phyloP scores from a whole-genome alignment of 2,888 invertebrate genomes.

The Miltochrista miniata region DNA sequence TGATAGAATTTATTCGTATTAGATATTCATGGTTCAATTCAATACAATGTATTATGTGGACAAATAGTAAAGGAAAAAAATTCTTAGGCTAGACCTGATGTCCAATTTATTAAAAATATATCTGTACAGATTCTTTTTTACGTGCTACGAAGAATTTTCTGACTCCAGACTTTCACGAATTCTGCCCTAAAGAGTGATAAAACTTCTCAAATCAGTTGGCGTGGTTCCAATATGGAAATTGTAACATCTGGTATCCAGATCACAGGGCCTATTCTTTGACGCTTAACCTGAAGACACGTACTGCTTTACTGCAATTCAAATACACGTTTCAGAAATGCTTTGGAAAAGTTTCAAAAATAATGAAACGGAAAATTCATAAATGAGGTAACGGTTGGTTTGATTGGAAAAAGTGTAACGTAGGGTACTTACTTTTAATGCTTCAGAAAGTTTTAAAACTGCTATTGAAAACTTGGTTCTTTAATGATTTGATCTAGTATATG shows the following conservation, averaged over 20 bases:
- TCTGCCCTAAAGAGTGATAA: constrained; percentile 29
- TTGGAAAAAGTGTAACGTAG: too few relatives aligned
- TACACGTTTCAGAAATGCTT: not conserved
- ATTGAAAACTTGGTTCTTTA: too few relatives aligned
- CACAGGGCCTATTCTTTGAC: constrained; percentile 4
- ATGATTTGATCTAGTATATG: too few relatives aligned
- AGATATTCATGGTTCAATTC: constrained; percentile 25
- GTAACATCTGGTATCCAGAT: constrained; percentile 29
- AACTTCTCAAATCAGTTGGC: constrained; percentile 31
- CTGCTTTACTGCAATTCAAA: constrained; percentile 3
- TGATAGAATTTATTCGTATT: constrained; percentile 26
- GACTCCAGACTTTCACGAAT: constrained; percentile 12
- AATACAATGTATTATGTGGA: constrained; percentile 9
- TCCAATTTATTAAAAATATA: not conserved
- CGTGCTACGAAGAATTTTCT: not conserved
- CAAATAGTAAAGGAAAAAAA: constrained; percentile 24
- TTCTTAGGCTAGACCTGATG: constrained; percentile 6
- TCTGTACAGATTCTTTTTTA: not conserved
- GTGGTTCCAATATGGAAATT: constrained; percentile 35
- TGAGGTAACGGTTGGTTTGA: too few relatives aligned
- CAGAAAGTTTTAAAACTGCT: too few relatives aligned
- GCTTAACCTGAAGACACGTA: constrained; percentile 5
- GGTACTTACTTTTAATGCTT: too few relatives aligned
- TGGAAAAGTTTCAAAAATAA: not conserved
- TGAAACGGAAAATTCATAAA: too few relatives aligned